Base-by-base conservation (phyloP, 1,140 invertebrate species). In the Choristoneura fumiferana region DNA sequence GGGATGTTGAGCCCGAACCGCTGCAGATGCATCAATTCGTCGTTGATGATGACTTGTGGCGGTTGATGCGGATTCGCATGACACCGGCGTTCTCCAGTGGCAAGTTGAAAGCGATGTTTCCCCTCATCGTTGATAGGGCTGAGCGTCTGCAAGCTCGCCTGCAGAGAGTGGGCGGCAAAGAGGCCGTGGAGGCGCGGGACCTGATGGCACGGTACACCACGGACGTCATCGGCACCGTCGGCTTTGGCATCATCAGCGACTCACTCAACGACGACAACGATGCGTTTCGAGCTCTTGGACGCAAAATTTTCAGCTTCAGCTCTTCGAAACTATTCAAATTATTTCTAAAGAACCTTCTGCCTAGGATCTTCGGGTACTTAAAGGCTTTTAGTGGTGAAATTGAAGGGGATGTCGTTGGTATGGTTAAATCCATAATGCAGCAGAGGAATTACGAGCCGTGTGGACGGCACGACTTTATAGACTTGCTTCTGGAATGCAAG, bases 1-100 rank as follows among this genome's bases (percentile, higher is more conserved):
- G 65, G n/a, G 53, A 67, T 8, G 63, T 73, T 3, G 82, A 85
- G n/a, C 54, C 73, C 0, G 77, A 84, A 52, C 77, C 81, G 54
- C 45, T 89, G 77, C 58, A 80, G 62, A 54, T 75, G 45, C 63
- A 75, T 66, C 2, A 69, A 62, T 63, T 76, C 53, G 60, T 76
- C 65, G 67, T 78, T 45, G 76, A 84, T 56, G 76, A 77, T 0
- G 75, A 89, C 12, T 65, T 87, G 60, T 93, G 92, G 92, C 86
- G 80, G 45, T 71, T 81, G 22, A 61, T 93, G 8, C 74, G 92
- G n/a, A 73, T 87, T 6, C 91, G 92, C 59, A 66, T 93, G 17
- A 90, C 88, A 1, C 92, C 92, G 0, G 90, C 90, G 2, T 93
- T 93, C 67, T 90, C 90, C 0, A 89, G 89, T 0, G 89, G 88